These are phyloP conservation scores for Heterocephalus glaber DNA, from an alignment of 2,113 vertebrate species.

Conservation along the genomic window DNA sequence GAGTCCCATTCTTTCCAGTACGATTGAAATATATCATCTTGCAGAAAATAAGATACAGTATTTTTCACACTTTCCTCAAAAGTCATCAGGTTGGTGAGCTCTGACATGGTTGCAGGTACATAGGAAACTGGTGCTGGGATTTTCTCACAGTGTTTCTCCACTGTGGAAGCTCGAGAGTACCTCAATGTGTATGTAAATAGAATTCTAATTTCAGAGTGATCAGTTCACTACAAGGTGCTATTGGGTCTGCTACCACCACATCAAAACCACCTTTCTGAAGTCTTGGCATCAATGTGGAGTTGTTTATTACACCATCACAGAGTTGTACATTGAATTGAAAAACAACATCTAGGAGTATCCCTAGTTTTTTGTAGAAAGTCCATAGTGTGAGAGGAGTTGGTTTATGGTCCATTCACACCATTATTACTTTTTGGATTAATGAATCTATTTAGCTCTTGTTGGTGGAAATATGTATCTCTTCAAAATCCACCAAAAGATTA, in stretches of 20 bases:
- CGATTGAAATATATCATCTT: slow-evolving; percentile 84
- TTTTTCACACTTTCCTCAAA: slow-evolving; percentile 86
- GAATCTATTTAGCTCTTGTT: slow-evolving; percentile 31
- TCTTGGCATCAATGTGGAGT: slow-evolving; percentile 81
- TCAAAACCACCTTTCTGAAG: slow-evolving; percentile 79
- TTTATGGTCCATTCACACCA: slow-evolving; percentile 84
- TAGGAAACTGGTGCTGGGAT: slow-evolving; percentile 85
- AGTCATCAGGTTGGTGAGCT: slow-evolving; percentile 85
- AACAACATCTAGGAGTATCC: slow-evolving; percentile 57
- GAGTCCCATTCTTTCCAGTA: slow-evolving; percentile 85
- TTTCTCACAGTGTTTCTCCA: slow-evolving; percentile 86
- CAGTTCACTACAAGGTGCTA: slow-evolving; percentile 84
- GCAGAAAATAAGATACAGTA: slow-evolving; percentile 82
- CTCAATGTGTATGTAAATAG: slow-evolving; percentile 85
- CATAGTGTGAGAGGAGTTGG: slow-evolving; percentile 82
- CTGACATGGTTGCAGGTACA: slow-evolving; percentile 81
- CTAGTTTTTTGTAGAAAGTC: slow-evolving; percentile 82
- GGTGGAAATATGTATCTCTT: slow-evolving; percentile 81
- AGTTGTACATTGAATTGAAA: slow-evolving; percentile 77
- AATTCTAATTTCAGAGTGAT: slow-evolving; percentile 85
- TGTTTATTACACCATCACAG: slow-evolving; percentile 81
- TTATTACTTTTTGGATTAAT: slow-evolving; percentile 71
- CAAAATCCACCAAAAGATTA: slow-evolving; percentile 70
- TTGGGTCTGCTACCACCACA: slow-evolving; percentile 83
- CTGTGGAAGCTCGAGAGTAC: slow-evolving; percentile 84